Conservation (phyloP, 1,140 invertebrate species). For the Propsilocerus akamusi region DNA sequence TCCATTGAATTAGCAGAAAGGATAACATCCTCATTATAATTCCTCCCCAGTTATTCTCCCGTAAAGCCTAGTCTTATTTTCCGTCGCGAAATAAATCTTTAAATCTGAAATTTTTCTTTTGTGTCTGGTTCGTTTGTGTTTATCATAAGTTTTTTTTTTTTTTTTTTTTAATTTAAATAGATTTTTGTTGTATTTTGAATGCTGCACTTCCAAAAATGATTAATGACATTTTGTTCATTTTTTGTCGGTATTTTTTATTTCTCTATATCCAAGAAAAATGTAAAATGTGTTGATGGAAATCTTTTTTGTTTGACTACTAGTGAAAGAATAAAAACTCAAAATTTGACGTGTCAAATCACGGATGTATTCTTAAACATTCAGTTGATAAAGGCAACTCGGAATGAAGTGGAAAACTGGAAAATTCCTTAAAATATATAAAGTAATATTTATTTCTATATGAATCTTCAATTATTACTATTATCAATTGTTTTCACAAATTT, state of each 20-base stretch:
- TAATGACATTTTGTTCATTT: neutral
- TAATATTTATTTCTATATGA: no score
- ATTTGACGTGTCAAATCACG: no score
- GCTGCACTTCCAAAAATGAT: conserved; percentile 3
- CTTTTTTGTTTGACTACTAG: no score
- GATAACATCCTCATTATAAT: neutral
- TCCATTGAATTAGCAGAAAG: neutral
- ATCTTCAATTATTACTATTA: no score
- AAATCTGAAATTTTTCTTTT: neutral
- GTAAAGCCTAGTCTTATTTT: neutral
- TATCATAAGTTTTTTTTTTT: neutral
- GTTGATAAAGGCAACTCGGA: no score
- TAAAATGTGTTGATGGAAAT: conserved; percentile 1
- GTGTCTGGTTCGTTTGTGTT: neutral
- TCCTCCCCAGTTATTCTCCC: neutral
- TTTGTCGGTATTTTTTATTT: no score
- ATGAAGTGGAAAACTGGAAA: no score
- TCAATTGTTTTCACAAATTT: no score
- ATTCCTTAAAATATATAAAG: no score
- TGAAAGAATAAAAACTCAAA: no score
- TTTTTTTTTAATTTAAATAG: neutral
- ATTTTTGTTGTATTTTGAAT: neutral
- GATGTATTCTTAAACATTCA: no score
- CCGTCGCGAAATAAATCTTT: neutral
- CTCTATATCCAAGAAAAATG: neutral